These are phyloP conservation scores for Dinothrombium tinctorium DNA, from an alignment of 1,140 invertebrate species.

Conservation along the genomic window DNA sequence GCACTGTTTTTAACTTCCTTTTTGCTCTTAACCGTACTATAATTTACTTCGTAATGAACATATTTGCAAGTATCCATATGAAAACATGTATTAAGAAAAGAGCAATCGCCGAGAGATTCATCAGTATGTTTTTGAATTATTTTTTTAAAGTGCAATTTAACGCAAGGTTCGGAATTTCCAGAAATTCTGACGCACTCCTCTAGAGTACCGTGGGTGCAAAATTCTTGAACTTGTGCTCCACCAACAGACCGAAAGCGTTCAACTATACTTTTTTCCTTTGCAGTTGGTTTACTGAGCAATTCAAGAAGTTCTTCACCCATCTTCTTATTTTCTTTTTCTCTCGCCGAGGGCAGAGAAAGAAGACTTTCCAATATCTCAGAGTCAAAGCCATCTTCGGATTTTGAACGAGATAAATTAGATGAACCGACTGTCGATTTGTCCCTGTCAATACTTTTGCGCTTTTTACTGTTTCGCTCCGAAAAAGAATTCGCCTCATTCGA, in stretches of 20 bases:
- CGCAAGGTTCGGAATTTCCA: conserved; percentile 36
- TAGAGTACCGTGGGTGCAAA: conserved; percentile 79
- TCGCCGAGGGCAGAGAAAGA: conserved; percentile 70
- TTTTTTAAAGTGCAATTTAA: conserved; percentile 85
- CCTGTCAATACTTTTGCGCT: background rate
- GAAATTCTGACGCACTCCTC: conserved; percentile 43
- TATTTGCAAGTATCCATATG: conserved; percentile 98
- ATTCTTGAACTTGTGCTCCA: conserved; percentile 56
- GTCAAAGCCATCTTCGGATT: background rate
- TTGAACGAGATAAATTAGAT: no score
- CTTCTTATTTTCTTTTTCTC: conserved; percentile 84
- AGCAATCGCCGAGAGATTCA: conserved; percentile 83
- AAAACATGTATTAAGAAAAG: conserved; percentile 92
- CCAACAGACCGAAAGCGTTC: conserved; percentile 87
- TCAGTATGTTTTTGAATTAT: conserved; percentile 92
- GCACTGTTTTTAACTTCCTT: background rate
- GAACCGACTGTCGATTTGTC: no score
- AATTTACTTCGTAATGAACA: conserved; percentile 77
- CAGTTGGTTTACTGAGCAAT: conserved; percentile 75
- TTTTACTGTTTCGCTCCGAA: background rate
- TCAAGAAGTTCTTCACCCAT: conserved; percentile 87
- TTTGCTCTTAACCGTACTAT: conserved; percentile 2
- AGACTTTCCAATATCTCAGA: conserved; percentile 34
- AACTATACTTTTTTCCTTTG: conserved; percentile 74
- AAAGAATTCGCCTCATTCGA: background rate